Evolutionary conservation across 2,113 vertebrate genomes (phyloP), one percentile per base, ranked within the genome.

Genomic region (Xiphorhynchus elegans): DNA sequence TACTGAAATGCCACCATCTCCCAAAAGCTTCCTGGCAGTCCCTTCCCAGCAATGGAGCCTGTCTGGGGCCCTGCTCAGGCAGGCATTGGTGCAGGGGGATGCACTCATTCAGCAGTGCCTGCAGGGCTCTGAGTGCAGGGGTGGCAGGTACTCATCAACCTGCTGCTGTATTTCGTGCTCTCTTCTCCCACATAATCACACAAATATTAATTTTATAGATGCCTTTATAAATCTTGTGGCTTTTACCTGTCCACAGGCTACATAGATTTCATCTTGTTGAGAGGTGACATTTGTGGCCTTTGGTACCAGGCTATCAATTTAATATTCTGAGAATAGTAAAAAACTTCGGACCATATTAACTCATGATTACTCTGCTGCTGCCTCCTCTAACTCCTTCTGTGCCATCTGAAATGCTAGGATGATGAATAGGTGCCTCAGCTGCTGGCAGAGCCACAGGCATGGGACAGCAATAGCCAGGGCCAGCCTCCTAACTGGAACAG

Each of bases 221-320:
- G 37, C 92, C 95, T 96, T 96, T 97, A 97, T 97, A 96, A 98
- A 97, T 97, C 97, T 97, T 96, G 88, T 4, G 28, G 92, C 94
- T 94, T 63, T 93, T 76, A 59, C 68, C 87, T 87, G 49, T 93
- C 91, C 46, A n/a, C 10, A 19, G 8, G 83, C 95, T 88, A 93
- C 91, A 58, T 60, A 92, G 97, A 96, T 98, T 97, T 97, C 96
- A 92, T 97, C 95, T 97, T 96, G 94, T 93, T 97, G 97, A 98
- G 96, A 97, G 93, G 95, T 97, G 97, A 96, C 97, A 95, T 86
- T 95, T 95, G 79, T 96, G 95, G 97, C 97, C 97, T 98, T 97
- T 97, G 95, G 93, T 94, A 90, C 81, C 70, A 86, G 90, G 84
- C 96, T 83, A 96, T 98, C 97, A 96, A 93, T 97, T 97, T 96